Evolutionary conservation across 2,113 vertebrate genomes (phyloP).

Genomic region (Pachyramphus minor): DNA sequence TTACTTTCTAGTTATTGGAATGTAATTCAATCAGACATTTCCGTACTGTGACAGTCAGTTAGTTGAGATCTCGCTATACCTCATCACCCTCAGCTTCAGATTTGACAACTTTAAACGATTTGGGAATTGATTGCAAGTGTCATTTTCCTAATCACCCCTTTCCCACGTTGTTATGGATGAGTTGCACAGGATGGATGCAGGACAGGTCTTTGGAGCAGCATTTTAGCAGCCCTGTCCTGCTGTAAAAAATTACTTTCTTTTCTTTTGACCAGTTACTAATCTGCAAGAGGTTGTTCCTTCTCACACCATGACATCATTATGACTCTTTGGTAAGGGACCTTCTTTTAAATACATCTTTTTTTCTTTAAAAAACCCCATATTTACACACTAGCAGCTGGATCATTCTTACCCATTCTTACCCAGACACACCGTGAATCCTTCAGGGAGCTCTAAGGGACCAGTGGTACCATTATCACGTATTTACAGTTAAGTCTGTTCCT

Average conservation of each 20-base stretch:
- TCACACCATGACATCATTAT: not conserved
- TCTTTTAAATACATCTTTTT: not conserved
- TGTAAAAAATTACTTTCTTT: not conserved
- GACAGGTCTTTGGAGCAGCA: not conserved
- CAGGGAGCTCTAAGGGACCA: not conserved
- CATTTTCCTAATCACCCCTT: not conserved
- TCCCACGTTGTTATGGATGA: not conserved
- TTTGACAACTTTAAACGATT: not conserved
- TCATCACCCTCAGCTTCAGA: not conserved
- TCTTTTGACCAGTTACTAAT: not conserved
- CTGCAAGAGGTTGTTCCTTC: not conserved
- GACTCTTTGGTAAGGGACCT: not conserved
- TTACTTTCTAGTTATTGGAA: not conserved
- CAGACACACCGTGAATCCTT: not conserved
- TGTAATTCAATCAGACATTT: not conserved
- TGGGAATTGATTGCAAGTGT: not conserved
- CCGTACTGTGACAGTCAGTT: not conserved
- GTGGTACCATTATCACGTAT: not conserved
- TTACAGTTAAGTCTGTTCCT: not conserved
- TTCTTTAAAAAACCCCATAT: fast-evolving
- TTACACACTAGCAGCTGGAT: not conserved
- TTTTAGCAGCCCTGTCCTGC: not conserved
- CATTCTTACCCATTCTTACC: not conserved
- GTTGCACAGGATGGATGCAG: not conserved
- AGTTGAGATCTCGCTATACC: not conserved